Base-by-base conservation (phyloP, 2,797 vertebrate genomes). In the Emys orbicularis region DNA sequence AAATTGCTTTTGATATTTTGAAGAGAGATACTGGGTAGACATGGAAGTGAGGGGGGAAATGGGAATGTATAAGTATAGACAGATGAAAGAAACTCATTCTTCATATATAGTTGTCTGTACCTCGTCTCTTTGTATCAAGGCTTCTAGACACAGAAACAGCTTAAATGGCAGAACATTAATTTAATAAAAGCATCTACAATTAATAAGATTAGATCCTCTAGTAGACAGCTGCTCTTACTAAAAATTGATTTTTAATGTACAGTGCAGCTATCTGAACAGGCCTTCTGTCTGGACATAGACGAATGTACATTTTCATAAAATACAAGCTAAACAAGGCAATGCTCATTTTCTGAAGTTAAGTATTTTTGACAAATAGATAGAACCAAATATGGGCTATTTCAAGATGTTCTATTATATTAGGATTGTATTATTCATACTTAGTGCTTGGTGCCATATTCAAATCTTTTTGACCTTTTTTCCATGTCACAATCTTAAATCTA, bases 41-140 rank as follows among this genome's bases (percentile, higher is more conserved):
- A 68, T 19, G 34, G 34, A 68, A 68, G 34, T 68, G 61, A 13
- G 13, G 16, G 47, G 90, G 12, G 84, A 81, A 89, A 81, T 50
- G 8, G 74, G 49, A 25, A 12, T 84, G 52, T 3, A 0, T 18
- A 41, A 87, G 29, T 31, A 8, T 6, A 34, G 0, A 4, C 18
- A 10, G 56, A 4, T 19, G 59, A n/a, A 5, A 21, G 54, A 90
- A 88, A 19, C 29, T 27, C 3, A 25, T 5, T 0, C 0, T 12
- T 84, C 0, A 12, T 83, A 52, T 86, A 44, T 2, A 80, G 27
- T 54, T 41, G 15, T 15, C 44, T 37, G 7, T n/a, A 5, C 44
- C 18, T 89, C 12, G 54, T n/a, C 12, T 56, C 8, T 56, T 85
- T 50, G 61, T 4, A 12, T 2, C 23, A 57, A 41, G 41, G 87